Base-by-base conservation (phyloP, 2,113 vertebrate species). In the Aphyosemion australe region DNA sequence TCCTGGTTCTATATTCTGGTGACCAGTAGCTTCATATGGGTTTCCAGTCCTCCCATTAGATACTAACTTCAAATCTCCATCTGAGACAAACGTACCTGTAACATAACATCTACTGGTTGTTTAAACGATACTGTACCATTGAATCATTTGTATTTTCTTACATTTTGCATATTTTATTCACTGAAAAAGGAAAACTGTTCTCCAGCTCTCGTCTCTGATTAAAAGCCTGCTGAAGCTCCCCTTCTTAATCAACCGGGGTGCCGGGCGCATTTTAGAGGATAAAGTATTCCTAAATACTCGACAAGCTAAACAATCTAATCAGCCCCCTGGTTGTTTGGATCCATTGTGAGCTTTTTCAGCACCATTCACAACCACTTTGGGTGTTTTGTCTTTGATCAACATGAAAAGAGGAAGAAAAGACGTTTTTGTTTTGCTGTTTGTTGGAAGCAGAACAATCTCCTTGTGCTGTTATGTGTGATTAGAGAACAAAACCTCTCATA, bases 241-340 rank as follows among this genome's bases (percentile, higher is more conserved):
- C 26, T 57, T 46, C 41, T 62, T 65, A 56, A 65, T 78, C 64
- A 72, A 46, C 11, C 32, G 8, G 12, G 39, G 52, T 32, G 21
- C n/a, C 43, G 32, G 41, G 41, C 49, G 18, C 57, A n/a, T 66
- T 69, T 59, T 50, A 48, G 45, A 46, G 56, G 39, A 74, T 66
- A 45, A 72, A 55, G 21, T 39, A 14, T 65, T 65, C 48, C 41
- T 43, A 47, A 69, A 61, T 58, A 61, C 47, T 19, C 52, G 49
- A 61, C 16, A 52, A 43, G 41, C 53, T 39, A 42, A 64, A 78
- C 54, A 52, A 32, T 84, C 61, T 69, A 69, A 78, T 65, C 67
- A 66, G 52, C 48, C 71, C 56, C 26, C 43, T 13, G 64, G 71
- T 62, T 75, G 56, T 80, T 70, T 74, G 51, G 20, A 57, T 74